Conservation (phyloP, 2,888 invertebrate genomes). For the Zygaena filipendulae region DNA sequence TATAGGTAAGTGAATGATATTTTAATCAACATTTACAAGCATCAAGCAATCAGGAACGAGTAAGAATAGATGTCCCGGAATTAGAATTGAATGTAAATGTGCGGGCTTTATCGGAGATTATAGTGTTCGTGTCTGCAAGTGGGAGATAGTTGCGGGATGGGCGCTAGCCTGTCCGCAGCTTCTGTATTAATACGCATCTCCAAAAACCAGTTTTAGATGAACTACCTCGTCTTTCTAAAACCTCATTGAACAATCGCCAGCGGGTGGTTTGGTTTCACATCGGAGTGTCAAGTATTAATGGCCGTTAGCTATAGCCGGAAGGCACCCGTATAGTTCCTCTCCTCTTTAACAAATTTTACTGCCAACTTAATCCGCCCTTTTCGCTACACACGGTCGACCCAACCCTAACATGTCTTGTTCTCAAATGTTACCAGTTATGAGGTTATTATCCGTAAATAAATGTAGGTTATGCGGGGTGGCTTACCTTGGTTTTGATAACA, state of each 20-base stretch:
- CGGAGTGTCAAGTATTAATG: slow-evolving; percentile 25
- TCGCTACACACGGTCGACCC: slow-evolving; percentile 27
- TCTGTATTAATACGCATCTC: slow-evolving; percentile 38
- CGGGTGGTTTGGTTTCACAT: not conserved
- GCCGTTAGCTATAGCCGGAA: slow-evolving; percentile 30
- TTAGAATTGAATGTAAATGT: slow-evolving; percentile 71
- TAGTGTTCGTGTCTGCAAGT: slow-evolving; percentile 64
- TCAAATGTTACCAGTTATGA: slow-evolving; percentile 41
- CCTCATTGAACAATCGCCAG: slow-evolving; percentile 4
- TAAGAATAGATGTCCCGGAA: slow-evolving; percentile 54
- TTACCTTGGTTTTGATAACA: slow-evolving; percentile 34
- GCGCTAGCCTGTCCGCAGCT: slow-evolving; percentile 38
- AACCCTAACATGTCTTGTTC: slow-evolving; percentile 52
- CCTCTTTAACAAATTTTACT: slow-evolving; percentile 66
- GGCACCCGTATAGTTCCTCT: slow-evolving; percentile 44
- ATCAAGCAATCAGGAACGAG: slow-evolving; percentile 58
- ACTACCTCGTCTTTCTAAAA: slow-evolving; percentile 15
- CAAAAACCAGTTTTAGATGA: slow-evolving; percentile 24
- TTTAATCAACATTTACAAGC: slow-evolving; percentile 59
- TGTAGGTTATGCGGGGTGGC: slow-evolving; percentile 46
- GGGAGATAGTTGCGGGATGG: slow-evolving; percentile 57
- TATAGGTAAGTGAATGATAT: too few relatives aligned
- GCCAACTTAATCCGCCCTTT: slow-evolving; percentile 57
- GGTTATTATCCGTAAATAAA: slow-evolving; percentile 58
- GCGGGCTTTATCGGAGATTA: slow-evolving; percentile 71